These are phyloP conservation scores for Entomyzon cyanotis DNA, from an alignment of 2,113 vertebrate species.

Conservation along the genomic window DNA sequence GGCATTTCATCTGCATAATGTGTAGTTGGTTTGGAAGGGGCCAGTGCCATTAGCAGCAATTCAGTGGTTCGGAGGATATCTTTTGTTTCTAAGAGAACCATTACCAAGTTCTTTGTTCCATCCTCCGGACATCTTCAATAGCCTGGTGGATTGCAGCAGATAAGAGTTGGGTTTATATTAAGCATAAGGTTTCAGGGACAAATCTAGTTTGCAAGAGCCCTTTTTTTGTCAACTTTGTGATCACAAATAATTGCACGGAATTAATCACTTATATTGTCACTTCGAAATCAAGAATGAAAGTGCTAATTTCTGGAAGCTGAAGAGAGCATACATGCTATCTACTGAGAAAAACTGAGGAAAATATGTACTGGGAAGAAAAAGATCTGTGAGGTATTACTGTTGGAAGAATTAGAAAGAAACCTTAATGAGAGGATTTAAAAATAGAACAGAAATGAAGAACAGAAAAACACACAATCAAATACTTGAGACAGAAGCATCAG, in stretches of 20 bases:
- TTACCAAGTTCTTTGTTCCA: not conserved
- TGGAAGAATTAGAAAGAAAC: slow-evolving; percentile 22
- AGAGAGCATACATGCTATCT: not conserved
- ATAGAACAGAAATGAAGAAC: not conserved
- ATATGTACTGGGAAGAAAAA: not conserved
- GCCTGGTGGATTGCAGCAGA: not conserved
- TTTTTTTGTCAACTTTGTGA: not conserved
- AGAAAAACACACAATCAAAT: not conserved
- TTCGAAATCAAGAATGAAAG: slow-evolving; percentile 50
- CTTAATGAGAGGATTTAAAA: slow-evolving; percentile 12
- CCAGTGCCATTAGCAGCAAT: not conserved
- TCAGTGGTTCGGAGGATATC: not conserved
- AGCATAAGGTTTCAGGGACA: not conserved
- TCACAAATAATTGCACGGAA: slow-evolving; percentile 5
- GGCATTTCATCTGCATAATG: not conserved
- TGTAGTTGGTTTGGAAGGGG: not conserved
- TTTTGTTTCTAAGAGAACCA: not conserved
- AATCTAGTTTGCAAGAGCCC: not conserved
- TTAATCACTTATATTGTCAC: slow-evolving; percentile 10
- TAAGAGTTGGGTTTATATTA: not conserved
- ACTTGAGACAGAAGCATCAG: not conserved
- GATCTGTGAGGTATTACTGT: not conserved
- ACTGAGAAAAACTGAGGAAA: not conserved
- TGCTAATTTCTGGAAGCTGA: not conserved
- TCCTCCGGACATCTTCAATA: not conserved